phyloP scores from a whole-genome alignment of 2,113 vertebrate genomes.

The Scatophagus argus region DNA sequence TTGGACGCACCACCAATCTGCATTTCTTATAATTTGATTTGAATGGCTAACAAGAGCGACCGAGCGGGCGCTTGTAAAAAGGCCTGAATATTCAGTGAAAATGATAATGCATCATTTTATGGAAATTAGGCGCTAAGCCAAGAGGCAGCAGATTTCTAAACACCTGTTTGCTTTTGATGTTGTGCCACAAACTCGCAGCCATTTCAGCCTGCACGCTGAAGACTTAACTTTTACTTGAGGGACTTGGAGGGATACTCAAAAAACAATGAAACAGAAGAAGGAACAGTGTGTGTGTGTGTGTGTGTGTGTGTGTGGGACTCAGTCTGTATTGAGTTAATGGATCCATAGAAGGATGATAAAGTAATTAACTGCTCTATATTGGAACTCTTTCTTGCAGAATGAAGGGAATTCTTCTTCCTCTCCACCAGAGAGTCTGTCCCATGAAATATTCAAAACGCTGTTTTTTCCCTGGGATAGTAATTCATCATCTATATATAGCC shows the following conservation, averaged over 20 bases:
- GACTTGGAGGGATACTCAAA: constrained; percentile 6
- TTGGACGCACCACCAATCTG: constrained; percentile 54
- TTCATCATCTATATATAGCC: constrained; percentile 80
- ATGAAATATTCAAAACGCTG: constrained; percentile 78
- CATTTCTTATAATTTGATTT: constrained; percentile 73
- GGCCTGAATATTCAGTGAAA: constrained; percentile 76
- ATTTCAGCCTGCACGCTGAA: constrained; percentile 34
- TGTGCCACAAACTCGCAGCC: constrained; percentile 54
- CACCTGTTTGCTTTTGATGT: constrained; percentile 76
- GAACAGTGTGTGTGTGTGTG: background rate
- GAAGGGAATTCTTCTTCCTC: constrained; percentile 57
- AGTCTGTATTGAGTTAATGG: constrained; percentile 27
- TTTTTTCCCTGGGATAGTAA: constrained; percentile 68
- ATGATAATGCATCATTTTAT: constrained; percentile 77
- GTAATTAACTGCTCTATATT: constrained; percentile 50
- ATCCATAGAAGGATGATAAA: constrained; percentile 36
- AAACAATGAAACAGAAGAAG: background rate
- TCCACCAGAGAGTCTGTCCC: constrained; percentile 51
- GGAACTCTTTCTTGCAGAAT: constrained; percentile 41
- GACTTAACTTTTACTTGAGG: constrained; percentile 7
- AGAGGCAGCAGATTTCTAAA: constrained; percentile 63
- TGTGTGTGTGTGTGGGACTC: background rate
- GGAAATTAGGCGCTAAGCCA: constrained; percentile 69
- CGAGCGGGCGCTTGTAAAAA: constrained; percentile 49
- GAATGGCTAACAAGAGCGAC: constrained; percentile 73